Evolutionary conservation across 2,797 vertebrate genomes (phyloP).

Genomic region (Gephyroberyx darwinii): DNA sequence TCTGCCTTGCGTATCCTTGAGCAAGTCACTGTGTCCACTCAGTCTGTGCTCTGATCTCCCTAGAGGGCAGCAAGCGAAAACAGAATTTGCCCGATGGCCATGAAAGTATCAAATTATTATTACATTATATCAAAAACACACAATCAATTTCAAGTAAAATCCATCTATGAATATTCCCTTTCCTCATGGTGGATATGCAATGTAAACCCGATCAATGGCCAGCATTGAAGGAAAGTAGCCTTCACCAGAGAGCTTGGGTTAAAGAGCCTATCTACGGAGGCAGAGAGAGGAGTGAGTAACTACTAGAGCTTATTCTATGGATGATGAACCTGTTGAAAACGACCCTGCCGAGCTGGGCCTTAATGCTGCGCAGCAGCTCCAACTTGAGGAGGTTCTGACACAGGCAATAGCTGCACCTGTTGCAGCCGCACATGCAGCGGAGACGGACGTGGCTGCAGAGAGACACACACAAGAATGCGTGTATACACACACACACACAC

Average conservation of each 20-base stretch:
- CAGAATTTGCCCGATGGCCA: no score
- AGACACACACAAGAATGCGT: slow-evolving; percentile 82
- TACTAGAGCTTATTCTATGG: slow-evolving; percentile 64
- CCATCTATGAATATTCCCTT: not conserved
- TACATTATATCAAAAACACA: not conserved
- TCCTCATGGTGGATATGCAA: slow-evolving; percentile 63
- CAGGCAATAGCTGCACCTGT: slow-evolving; percentile 99
- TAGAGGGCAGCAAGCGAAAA: no score
- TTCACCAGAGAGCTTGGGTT: slow-evolving; percentile 49
- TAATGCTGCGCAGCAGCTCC: slow-evolving; percentile 97
- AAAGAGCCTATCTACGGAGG: slow-evolving; percentile 33
- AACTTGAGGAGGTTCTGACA: slow-evolving; percentile 98
- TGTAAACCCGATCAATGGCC: slow-evolving; percentile 39
- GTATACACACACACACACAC: slow-evolving; percentile 57
- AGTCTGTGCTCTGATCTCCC: no score
- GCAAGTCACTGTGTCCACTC: not conserved
- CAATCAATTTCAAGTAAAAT: not conserved
- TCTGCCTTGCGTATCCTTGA: not conserved
- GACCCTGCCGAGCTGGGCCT: slow-evolving; percentile 95
- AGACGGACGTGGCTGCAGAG: slow-evolving; percentile 95
- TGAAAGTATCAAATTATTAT: no score
- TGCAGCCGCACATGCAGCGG: slow-evolving; percentile 97
- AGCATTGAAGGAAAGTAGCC: slow-evolving; percentile 38
- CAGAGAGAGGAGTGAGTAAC: slow-evolving; percentile 49
- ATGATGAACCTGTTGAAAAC: slow-evolving; percentile 97